A percentile compares a stretch with the other conserved stretches of the same genome.
phyloP scores from a whole-genome alignment of 2,797 vertebrate species.

The Cuculus canorus region DNA sequence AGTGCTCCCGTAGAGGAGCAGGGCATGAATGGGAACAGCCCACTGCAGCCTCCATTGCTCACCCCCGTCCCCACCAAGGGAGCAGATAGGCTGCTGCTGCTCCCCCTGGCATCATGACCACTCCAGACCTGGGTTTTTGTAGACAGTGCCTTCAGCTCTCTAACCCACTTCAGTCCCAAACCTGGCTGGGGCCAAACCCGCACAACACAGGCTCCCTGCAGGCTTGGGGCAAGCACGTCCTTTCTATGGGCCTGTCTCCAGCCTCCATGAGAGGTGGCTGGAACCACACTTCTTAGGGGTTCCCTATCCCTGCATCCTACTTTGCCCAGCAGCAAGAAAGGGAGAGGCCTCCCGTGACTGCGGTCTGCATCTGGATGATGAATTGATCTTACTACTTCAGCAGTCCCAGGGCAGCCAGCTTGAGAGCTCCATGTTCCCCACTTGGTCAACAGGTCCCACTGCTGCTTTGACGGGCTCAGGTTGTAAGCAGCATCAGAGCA shows the following conservation, averaged over 20 bases:
- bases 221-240: rapidly evolving
- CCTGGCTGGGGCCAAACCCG: background rate
- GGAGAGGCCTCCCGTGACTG: rapidly evolving
- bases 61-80: rapidly evolving
- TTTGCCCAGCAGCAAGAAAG: background rate
- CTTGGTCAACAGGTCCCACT: background rate
- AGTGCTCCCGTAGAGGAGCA: background rate
- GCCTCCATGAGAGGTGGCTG: background rate
- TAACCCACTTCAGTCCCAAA: background rate
- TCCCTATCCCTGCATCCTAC: background rate
- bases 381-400: background rate
- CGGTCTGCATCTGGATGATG: background rate
- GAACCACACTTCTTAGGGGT: background rate
- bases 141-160: background rate
- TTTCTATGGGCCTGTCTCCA: background rate
- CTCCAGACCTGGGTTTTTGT: background rate
- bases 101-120: background rate
- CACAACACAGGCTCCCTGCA: background rate
- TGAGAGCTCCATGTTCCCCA: background rate
- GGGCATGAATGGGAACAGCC: background rate
- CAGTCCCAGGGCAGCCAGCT: background rate
- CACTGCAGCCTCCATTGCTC: background rate
- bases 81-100: background rate
- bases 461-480: background rate
- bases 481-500: background rate